phyloP scores from a whole-genome alignment of 1,140 invertebrate species.

The Papilio polyxenes region DNA sequence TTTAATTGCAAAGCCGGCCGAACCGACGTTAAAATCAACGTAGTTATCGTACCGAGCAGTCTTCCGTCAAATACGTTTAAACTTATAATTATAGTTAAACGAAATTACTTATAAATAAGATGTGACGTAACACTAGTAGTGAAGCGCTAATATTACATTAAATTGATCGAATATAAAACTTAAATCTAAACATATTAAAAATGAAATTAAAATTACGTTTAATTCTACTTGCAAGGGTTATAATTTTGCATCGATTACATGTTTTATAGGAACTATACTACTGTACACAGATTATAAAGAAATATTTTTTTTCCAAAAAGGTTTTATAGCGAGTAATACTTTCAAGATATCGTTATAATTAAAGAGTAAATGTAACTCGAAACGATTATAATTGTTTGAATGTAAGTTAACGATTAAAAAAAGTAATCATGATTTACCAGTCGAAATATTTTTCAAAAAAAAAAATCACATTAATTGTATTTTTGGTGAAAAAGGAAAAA shows the following conservation, averaged over 20 bases:
- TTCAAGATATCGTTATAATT: slow-evolving; percentile 52
- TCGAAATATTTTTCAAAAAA: neutral
- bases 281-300: slow-evolving; percentile 76
- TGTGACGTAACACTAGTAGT: slow-evolving; percentile 65
- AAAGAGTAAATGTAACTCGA: slow-evolving; percentile 40
- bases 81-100: slow-evolving; percentile 54
- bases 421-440: slow-evolving; percentile 23
- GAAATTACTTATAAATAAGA: slow-evolving; percentile 52
- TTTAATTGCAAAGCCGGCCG: slow-evolving; percentile 45
- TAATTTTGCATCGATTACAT: slow-evolving; percentile 78
- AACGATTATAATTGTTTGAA: slow-evolving; percentile 43
- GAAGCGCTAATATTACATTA: slow-evolving; percentile 62
- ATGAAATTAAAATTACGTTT: slow-evolving; percentile 63
- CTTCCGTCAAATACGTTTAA: slow-evolving; percentile 71
- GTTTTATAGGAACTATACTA: slow-evolving; percentile 77
- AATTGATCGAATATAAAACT: slow-evolving; percentile 70
- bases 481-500: too few species aligned
- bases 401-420: slow-evolving; percentile 43
- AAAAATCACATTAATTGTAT: too few species aligned
- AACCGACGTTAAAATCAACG: slow-evolving; percentile 51
- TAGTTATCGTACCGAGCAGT: slow-evolving; percentile 71
- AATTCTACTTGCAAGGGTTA: slow-evolving; percentile 71
- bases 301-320: slow-evolving; percentile 60
- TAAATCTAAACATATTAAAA: slow-evolving; percentile 64
- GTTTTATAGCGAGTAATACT: slow-evolving; percentile 71